Conservation (phyloP, 1,140 invertebrate species). For the Drosophila azteca region DNA sequence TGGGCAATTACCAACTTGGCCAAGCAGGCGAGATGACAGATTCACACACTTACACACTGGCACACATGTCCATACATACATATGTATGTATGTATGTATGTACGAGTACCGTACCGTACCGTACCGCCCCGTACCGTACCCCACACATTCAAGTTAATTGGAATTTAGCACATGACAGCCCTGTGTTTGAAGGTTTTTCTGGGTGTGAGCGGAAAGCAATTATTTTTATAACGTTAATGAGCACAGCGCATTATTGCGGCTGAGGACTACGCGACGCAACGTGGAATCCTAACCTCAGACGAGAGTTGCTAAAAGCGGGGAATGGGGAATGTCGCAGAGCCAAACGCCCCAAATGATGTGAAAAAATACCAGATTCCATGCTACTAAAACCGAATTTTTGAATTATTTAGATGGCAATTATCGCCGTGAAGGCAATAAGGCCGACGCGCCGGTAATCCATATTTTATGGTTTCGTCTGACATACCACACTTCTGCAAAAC, state of each 20-base stretch:
- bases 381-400: slow-evolving; percentile 19
- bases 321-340: slow-evolving; percentile 22
- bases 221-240: slow-evolving; percentile 82
- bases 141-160: slow-evolving; percentile 63
- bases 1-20: slow-evolving; percentile 62
- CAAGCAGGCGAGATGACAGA: slow-evolving; percentile 30
- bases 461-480: slow-evolving; percentile 13
- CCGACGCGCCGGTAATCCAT: slow-evolving; percentile 21
- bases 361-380: slow-evolving; percentile 28
- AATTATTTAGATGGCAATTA: slow-evolving; percentile 51
- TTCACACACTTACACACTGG: slow-evolving; percentile 6
- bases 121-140: not conserved
- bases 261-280: slow-evolving; percentile 11
- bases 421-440: not conserved
- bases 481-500: not conserved
- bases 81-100: not conserved
- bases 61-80: slow-evolving; percentile 6
- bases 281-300: not conserved
- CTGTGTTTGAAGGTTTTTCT: slow-evolving; percentile 6
- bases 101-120: not conserved
- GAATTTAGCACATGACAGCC: slow-evolving; percentile 68
- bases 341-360: not conserved
- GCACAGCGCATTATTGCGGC: slow-evolving; percentile 71
- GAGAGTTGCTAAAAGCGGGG: slow-evolving; percentile 33
- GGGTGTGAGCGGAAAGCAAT: slow-evolving; percentile 62